Evolutionary conservation across 2,113 vertebrate species (phyloP), one percentile per base, ranked within the genome.

Genomic region (Periophthalmodon schlosseri): DNA sequence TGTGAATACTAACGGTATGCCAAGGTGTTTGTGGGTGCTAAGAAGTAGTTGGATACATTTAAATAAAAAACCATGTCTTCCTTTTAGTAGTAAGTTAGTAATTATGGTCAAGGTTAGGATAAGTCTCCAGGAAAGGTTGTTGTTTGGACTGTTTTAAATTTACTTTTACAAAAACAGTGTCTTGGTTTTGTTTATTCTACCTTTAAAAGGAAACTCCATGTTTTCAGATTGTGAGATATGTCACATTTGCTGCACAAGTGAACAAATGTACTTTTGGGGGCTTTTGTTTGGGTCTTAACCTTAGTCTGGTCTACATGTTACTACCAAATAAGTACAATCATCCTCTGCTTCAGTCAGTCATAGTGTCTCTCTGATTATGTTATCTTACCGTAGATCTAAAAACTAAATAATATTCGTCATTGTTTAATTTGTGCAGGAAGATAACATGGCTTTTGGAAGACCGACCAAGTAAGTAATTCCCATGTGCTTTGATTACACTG

Each of bases 361-460:
- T 10, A 9, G 33, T 34, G 33, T 36, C 36, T 34, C 5, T 63
- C 28, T 33, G 28, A 33, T 58, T 7, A 24, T 18, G 13, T 18
- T 64, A 64, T 64, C 33, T 64, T 15, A 64, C 4, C 5, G 0
- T 14, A 13, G 4, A 33, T 65, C 24, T 60, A 1, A 65, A 49
- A 50, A 57, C 61, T 56, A 20, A 23, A 39, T 11, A 52, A 4
- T 3, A 23, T 28, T 21, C 24, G 34, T 68, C 1, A 15, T 20
- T 7, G 16, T 44, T 67, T 28, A 34, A 72, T 69, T 84, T 73
- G 71, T 81, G 75, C 87, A 99, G 98, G 98, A 99, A 82, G 97
- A 99, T 94, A 98, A 97, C 93, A 99, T 99, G 98, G 98, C 96
- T 16, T 99, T 99, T 89, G 98, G 98, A 83, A 96, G 94, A 85